Base-by-base conservation (phyloP, 1,140 invertebrate species). In the Diprion similis region DNA sequence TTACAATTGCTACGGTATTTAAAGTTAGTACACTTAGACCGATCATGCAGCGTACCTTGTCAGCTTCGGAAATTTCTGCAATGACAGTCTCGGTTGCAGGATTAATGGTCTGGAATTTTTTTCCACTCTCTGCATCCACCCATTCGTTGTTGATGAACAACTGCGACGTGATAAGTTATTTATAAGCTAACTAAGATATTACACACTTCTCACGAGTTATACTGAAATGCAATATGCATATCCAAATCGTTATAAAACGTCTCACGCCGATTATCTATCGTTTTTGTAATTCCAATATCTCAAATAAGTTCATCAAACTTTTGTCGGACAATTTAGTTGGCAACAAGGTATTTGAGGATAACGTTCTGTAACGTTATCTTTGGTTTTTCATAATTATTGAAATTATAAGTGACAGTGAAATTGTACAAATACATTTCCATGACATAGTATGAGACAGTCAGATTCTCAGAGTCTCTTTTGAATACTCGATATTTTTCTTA, bases 101-200 rank as follows among this genome's bases (percentile, higher is more conserved):
- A 87, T 98, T 97, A 71, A 95, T 87, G 0, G 92, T 92, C 10
- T 90, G 82, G 84, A 94, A 95, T 72, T 90, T 94, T 82, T 93
- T 94, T 74, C 90, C 90, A 76, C 91, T 94, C 0, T 90, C 89
- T 3, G 96, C 90, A 83, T 97, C 92, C 65, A 96, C 94, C 88
- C 95, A 98, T 84, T 97, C 93, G 86, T 98, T 98, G 89, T 98
- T 96, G 82, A 98, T 98, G 82, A 98, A 98, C 13, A 97, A 87
- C 96, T 98, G 80, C 51, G 92, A 89, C 75, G 76, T 78, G 78
- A 79, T 4, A 76, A 65, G 74, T 65, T 73, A 46, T 48, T 66
- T 75, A 71, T 71, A 47, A 74, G 10, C 8, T 66, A 24, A 47
- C 8, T 66, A 24, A 47, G 51, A 48, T 74, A 46, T 68, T 69